Conservation (phyloP, 2,113 vertebrate genomes). For the Antechinus stuartii region DNA sequence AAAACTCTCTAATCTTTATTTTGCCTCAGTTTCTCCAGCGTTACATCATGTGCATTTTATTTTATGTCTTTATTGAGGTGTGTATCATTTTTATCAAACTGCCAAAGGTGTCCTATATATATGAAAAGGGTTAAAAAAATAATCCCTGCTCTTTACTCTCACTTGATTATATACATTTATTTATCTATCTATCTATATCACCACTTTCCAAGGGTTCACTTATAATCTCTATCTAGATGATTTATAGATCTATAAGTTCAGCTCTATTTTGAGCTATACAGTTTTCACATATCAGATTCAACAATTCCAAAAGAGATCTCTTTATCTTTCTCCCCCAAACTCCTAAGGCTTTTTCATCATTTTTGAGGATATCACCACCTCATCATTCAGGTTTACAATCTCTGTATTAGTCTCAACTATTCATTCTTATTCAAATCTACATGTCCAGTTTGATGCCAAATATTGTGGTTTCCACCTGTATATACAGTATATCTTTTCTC, state of each 20-base stretch:
- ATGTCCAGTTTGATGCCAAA: neutral
- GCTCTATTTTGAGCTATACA: neutral
- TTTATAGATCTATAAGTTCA: neutral
- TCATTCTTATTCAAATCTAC: neutral
- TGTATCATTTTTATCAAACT: neutral
- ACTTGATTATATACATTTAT: too few relatives aligned
- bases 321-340: neutral
- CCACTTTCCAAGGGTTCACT: too few relatives aligned
- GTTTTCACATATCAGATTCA: neutral
- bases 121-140: neutral
- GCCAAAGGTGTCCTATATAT: neutral
- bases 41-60: too few relatives aligned
- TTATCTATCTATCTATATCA: too few relatives aligned
- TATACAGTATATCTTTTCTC: too few relatives aligned
- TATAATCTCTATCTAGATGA: too few relatives aligned
- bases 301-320: neutral
- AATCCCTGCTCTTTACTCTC: neutral
- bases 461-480: too few relatives aligned
- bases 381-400: too few relatives aligned
- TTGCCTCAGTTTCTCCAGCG: too few relatives aligned
- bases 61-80: too few relatives aligned
- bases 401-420: neutral
- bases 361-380: neutral
- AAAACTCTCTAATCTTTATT: too few relatives aligned
- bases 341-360: neutral